A percentile compares a stretch with the other conserved stretches of the same genome.
Evolutionary conservation across 2,888 invertebrate genomes (phyloP).

Genomic region (Diarsia dahlii): DNA sequence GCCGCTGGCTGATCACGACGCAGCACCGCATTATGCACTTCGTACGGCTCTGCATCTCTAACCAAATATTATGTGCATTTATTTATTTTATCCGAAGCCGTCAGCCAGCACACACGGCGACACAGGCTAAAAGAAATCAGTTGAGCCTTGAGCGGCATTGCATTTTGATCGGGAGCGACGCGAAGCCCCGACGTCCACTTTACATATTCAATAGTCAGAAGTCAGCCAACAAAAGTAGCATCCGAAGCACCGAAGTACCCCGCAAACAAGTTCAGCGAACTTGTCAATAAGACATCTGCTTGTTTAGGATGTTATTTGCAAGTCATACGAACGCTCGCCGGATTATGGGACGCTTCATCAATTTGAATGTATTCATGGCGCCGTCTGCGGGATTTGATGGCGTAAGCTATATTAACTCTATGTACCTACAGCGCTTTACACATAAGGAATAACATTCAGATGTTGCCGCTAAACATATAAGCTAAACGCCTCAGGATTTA

Average conservation of each 20-base stretch:
- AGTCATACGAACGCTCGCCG: slow-evolving; percentile 74
- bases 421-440: slow-evolving; percentile 40
- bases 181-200: slow-evolving; percentile 67
- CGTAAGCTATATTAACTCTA: slow-evolving; percentile 41
- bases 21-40: slow-evolving; percentile 75
- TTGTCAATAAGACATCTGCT: slow-evolving; percentile 83
- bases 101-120: slow-evolving; percentile 72
- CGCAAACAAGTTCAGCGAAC: slow-evolving; percentile 79
- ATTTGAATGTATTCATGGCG: slow-evolving; percentile 69
- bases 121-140: slow-evolving; percentile 72
- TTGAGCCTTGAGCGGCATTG: slow-evolving; percentile 67
- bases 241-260: slow-evolving; percentile 63
- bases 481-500: slow-evolving; percentile 37
- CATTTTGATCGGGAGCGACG: slow-evolving; percentile 74
- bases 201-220: slow-evolving; percentile 76
- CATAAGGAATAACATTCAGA: slow-evolving; percentile 29
- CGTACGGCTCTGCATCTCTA: slow-evolving; percentile 79
- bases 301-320: slow-evolving; percentile 84
- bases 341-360: slow-evolving; percentile 67
- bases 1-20: slow-evolving; percentile 74
- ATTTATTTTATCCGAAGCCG: slow-evolving; percentile 81
- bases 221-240: slow-evolving; percentile 72
- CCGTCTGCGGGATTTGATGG: slow-evolving; percentile 53
- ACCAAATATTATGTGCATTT: slow-evolving; percentile 89
- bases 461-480: slow-evolving; percentile 36